Evolutionary conservation across 2,797 vertebrate species (phyloP).

Genomic region (Phrynocephalus guinanensis): DNA sequence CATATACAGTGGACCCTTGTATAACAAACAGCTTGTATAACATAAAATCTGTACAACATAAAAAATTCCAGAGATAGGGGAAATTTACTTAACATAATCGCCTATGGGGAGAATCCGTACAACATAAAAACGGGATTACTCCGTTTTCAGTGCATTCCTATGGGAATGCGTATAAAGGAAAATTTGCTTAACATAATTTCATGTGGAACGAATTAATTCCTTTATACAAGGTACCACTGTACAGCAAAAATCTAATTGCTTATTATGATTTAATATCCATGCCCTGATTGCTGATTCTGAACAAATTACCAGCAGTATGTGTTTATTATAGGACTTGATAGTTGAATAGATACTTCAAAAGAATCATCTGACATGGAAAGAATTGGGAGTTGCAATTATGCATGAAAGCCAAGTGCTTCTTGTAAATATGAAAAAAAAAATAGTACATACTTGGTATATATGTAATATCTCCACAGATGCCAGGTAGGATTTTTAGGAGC

Average conservation of each 20-base stretch:
- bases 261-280: not conserved
- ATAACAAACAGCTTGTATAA: too few relatives aligned
- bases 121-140: too few relatives aligned
- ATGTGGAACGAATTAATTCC: too few relatives aligned
- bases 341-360: not conserved
- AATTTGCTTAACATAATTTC: too few relatives aligned
- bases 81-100: too few relatives aligned
- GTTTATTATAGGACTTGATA: conserved; percentile 15
- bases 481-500: not conserved
- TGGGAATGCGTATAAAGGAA: too few relatives aligned
- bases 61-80: too few relatives aligned
- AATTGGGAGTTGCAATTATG: conserved; percentile 32
- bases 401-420: conserved; percentile 51
- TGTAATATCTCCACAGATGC: not conserved
- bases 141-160: too few relatives aligned
- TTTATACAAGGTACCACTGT: too few relatives aligned
- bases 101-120: too few relatives aligned
- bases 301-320: conserved; percentile 14
- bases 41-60: too few relatives aligned
- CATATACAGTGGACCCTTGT: too few relatives aligned
- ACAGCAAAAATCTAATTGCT: not conserved
- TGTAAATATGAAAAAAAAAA: conserved; percentile 22
- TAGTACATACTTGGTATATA: not conserved
- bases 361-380: conserved; percentile 29
- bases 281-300: conserved; percentile 22